Evolutionary conservation across 2,113 vertebrate genomes (phyloP).

Genomic region (Gavialis gangeticus): DNA sequence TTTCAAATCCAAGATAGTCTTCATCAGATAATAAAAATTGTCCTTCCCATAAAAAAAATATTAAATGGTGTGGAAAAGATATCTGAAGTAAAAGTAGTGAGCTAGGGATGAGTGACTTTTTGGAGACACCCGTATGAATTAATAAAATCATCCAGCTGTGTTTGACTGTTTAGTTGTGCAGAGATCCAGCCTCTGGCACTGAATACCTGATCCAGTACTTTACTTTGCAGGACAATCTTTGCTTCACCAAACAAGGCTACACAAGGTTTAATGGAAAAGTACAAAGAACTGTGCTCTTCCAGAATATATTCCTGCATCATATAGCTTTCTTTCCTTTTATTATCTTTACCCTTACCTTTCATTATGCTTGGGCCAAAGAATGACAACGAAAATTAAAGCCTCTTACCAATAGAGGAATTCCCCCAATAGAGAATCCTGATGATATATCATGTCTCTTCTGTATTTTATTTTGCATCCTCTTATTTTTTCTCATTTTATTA

Average conservation of each 20-base stretch:
- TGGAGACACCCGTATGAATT: neutral
- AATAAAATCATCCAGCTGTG: neutral
- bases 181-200: neutral
- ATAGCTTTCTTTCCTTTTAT: neutral
- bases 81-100: neutral
- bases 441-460: neutral
- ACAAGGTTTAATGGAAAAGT: neutral
- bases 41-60: conserved; percentile 32
- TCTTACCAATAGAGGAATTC: neutral
- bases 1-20: too few relatives aligned
- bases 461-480: neutral
- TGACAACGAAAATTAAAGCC: neutral
- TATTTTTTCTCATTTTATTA: accelerated
- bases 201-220: neutral
- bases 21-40: neutral
- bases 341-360: neutral
- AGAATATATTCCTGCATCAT: neutral
- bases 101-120: neutral
- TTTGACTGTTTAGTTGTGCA: neutral
- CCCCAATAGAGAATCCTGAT: neutral
- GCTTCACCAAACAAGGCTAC: neutral
- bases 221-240: neutral
- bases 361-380: neutral
- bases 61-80: neutral
- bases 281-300: neutral